Conservation (phyloP, 2,113 vertebrate genomes). For the Chloropsis hardwickii region DNA sequence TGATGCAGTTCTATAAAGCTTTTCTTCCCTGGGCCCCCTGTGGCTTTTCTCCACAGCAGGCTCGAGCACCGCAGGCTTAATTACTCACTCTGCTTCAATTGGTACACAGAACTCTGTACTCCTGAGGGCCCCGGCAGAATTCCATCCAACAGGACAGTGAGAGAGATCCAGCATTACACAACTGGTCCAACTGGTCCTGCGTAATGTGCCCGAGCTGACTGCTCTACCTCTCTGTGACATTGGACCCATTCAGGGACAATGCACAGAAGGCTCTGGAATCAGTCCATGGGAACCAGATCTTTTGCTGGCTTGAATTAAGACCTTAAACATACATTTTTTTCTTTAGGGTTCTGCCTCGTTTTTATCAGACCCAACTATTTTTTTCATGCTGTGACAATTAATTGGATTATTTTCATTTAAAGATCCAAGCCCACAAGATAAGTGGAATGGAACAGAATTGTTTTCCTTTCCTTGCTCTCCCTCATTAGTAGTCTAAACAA, state of each 20-base stretch:
- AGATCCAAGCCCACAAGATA: not conserved
- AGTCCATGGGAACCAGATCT: not conserved
- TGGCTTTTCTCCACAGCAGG: not conserved
- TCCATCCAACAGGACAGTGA: not conserved
- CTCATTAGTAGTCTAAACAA: conserved; percentile 37
- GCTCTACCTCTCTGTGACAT: not conserved
- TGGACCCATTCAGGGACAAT: not conserved
- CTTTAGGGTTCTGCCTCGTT: not conserved
- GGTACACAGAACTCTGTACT: not conserved
- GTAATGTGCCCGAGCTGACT: not conserved
- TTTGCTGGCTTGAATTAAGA: not conserved
- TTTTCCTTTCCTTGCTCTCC: conserved; percentile 8
- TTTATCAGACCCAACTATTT: not conserved
- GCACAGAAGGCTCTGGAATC: not conserved
- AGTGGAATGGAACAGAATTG: not conserved
- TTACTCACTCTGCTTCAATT: not conserved
- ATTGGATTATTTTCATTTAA: conserved; percentile 26
- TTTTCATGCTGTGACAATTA: not conserved
- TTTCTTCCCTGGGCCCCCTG: not conserved
- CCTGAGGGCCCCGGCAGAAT: not conserved
- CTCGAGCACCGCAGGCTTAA: not conserved
- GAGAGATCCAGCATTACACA: not conserved
- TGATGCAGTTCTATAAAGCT: not conserved
- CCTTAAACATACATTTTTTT: not conserved
- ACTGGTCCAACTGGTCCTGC: not conserved